Percentiles rank a stretch among this genome's conserved stretches.
These are phyloP conservation scores for Raja brachyura DNA, from an alignment of 2,113 vertebrate species.

Conservation along the genomic window DNA sequence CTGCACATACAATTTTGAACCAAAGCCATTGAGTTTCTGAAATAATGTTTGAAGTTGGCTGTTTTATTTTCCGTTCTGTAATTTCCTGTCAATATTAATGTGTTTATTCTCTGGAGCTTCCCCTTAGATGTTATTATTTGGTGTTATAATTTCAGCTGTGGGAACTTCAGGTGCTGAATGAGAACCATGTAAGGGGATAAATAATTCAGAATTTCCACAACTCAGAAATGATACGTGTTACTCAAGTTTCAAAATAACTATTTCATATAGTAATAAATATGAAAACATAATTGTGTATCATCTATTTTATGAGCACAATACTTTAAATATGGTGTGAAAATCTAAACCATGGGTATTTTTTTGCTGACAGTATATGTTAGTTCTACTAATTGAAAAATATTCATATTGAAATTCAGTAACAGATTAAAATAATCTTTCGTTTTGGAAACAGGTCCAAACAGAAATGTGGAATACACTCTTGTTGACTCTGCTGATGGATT, in stretches of 20 bases:
- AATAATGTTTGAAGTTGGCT: constrained; percentile 2
- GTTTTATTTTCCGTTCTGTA: neutral
- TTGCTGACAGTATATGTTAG: neutral
- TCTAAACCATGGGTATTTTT: neutral
- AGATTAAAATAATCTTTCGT: neutral
- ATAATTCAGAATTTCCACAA: neutral
- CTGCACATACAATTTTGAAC: neutral
- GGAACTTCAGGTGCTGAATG: neutral
- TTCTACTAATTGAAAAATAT: neutral
- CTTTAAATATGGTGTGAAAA: neutral
- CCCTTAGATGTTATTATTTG: neutral
- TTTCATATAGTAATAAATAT: neutral
- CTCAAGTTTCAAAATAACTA: neutral
- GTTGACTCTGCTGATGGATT: constrained; percentile 67
- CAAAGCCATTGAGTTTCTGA: neutral
- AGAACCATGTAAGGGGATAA: neutral
- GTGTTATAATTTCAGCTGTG: neutral
- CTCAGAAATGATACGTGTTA: neutral
- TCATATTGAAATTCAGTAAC: neutral
- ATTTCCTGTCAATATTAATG: neutral
- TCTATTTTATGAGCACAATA: neutral
- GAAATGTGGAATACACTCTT: constrained; percentile 78
- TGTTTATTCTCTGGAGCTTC: neutral
- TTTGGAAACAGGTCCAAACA: constrained; percentile 66
- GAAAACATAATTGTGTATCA: neutral